Evolutionary conservation across 2,113 vertebrate species (phyloP).

Genomic region (Cyprinodon tularosa): DNA sequence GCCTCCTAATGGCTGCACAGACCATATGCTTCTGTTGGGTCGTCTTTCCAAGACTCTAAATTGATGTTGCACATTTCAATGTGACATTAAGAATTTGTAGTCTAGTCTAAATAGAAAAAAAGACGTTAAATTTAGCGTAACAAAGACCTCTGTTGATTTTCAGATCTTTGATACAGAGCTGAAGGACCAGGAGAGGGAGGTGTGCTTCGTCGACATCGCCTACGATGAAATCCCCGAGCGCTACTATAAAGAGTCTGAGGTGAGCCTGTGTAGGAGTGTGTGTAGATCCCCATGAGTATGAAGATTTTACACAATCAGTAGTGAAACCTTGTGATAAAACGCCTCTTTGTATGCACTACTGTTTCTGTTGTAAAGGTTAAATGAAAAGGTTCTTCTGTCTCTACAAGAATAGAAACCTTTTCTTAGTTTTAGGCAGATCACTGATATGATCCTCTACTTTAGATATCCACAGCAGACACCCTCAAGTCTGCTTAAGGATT

Average conservation of each 20-base stretch:
- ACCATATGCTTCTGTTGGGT: neutral
- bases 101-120: neutral
- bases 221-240: conserved; percentile 97
- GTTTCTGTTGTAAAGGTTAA: neutral
- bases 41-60: neutral
- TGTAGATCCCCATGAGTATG: neutral
- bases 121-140: neutral
- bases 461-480: conserved; percentile 13
- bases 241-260: conserved; percentile 98
- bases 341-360: neutral
- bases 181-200: conserved; percentile 93
- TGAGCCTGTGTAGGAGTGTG: conserved; percentile 60
- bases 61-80: neutral
- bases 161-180: conserved; percentile 96
- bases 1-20: conserved; percentile 40
- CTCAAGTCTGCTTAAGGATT: conserved; percentile 15
- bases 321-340: neutral
- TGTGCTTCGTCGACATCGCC: conserved; percentile 96
- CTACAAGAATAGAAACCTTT: neutral
- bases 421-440: neutral
- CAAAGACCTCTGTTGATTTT: conserved; percentile 11
- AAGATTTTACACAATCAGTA: neutral
- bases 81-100: neutral
- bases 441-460: neutral
- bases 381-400: neutral